Evolutionary conservation across 2,113 vertebrate genomes (phyloP).

Genomic region (Psilopsiagon aurifrons): DNA sequence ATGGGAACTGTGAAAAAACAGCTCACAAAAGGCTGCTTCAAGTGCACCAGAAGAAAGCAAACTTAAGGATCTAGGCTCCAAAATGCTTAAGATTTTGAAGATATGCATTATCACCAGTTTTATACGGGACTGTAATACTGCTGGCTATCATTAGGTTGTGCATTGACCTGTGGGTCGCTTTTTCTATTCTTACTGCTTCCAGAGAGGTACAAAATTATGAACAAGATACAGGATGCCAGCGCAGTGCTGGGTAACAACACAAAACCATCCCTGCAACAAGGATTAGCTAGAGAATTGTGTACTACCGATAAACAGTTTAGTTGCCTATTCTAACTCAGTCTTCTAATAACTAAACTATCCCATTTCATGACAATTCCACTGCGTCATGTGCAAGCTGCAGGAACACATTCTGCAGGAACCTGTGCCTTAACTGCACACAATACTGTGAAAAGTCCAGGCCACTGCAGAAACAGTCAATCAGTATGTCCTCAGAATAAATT

Average conservation of each 20-base stretch:
- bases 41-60: background rate
- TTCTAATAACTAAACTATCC: background rate
- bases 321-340: background rate
- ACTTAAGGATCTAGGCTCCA: background rate
- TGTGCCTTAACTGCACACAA: background rate
- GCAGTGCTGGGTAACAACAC: background rate
- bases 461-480: background rate
- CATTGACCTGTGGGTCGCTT: background rate
- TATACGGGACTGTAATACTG: background rate
- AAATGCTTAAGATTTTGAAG: background rate
- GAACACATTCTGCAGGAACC: background rate
- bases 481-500: background rate
- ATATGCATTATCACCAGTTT: background rate
- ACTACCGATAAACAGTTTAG: background rate
- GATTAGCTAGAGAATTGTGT: background rate
- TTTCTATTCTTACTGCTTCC: background rate
- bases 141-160: background rate
- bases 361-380: background rate
- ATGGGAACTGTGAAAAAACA: background rate
- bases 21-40: background rate
- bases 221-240: background rate
- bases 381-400: background rate
- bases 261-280: background rate
- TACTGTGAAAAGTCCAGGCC: background rate
- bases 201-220: background rate